phyloP scores from a whole-genome alignment of 30 jellyfish, hydroid and myxozoan species.

The Aurelia sp. region DNA sequence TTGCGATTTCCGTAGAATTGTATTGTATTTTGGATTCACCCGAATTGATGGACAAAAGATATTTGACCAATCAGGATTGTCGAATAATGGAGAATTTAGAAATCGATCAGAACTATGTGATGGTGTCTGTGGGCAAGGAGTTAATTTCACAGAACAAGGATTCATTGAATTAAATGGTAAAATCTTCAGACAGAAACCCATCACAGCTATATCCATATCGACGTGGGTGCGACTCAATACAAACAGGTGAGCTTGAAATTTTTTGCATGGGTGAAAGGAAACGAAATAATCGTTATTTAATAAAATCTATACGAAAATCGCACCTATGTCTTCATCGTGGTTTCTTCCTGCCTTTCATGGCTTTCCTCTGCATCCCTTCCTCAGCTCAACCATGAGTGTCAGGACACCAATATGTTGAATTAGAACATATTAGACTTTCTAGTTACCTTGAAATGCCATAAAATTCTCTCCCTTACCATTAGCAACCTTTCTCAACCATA shows the following conservation, averaged over 20 bases:
- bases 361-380: too few relatives aligned
- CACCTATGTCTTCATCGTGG: too few relatives aligned
- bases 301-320: too few relatives aligned
- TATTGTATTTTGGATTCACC: conserved; percentile 71
- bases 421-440: too few relatives aligned
- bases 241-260: conserved; percentile 63
- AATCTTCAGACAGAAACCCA: conserved; percentile 85
- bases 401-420: too few relatives aligned
- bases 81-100: conserved; percentile 69
- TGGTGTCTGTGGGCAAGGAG: conserved; percentile 88
- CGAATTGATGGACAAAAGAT: conserved; percentile 49
- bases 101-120: conserved; percentile 63
- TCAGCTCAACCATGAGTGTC: too few relatives aligned
- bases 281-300: too few relatives aligned
- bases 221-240: conserved; percentile 90
- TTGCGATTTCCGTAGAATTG: conserved; percentile 89
- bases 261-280: too few relatives aligned
- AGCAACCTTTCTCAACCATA: too few relatives aligned
- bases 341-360: too few relatives aligned
- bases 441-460: too few relatives aligned
- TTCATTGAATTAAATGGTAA: conserved; percentile 74
- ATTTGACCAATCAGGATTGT: conserved; percentile 89
- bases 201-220: conserved; percentile 83
- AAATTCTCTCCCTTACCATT: too few relatives aligned
- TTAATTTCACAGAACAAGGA: conserved; percentile 70